Evolutionary conservation across 2,888 invertebrate species (phyloP), one percentile per base, ranked within the genome.

Genomic region (Idaea biselata): DNA sequence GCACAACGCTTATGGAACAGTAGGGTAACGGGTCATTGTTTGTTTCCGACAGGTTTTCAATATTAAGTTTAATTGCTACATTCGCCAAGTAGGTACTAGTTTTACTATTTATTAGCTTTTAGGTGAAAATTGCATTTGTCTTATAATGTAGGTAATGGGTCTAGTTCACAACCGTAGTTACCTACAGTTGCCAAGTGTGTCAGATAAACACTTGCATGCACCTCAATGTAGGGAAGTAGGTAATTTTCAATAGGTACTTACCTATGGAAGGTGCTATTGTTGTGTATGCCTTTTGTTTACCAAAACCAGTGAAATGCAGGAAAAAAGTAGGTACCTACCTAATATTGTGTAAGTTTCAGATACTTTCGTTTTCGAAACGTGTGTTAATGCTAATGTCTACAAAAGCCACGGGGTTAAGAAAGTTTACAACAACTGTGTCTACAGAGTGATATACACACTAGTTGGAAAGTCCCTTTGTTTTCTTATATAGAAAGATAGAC

Each of bases 331-430:
- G 55, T 55, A 16, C 17, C 16, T 55, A 55, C 16, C 16, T 16
- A 17, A 18, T 11, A 14, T n/a, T 55, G n/a, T 58, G 17, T 59
- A 54, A 54, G 55, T 65, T 67, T 70, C 68, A 68, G 62, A 55
- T 32, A 72, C 77, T 77, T 76, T 77, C 77, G 59, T 70, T 76
- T 73, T 75, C 70, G 60, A 61, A 61, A 60, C 32, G 53, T 53
- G 18, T 67, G 71, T 63, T 72, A 74, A 70, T 64, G 56, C 63
- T 58, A 66, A 69, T 67, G 68, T 68, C 69, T 53, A 67, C 68
- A 66, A 66, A 64, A 70, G 64, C 66, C 62, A 62, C 57, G 65
- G 65, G 68, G 67, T 64, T 65, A 60, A 64, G 73, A 73, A 73
- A 73, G 71, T 68, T 44, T 44, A 44, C 44, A 8, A 44, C 11